phyloP scores from a whole-genome alignment of 2,797 vertebrate species.

The Siniperca obscura region DNA sequence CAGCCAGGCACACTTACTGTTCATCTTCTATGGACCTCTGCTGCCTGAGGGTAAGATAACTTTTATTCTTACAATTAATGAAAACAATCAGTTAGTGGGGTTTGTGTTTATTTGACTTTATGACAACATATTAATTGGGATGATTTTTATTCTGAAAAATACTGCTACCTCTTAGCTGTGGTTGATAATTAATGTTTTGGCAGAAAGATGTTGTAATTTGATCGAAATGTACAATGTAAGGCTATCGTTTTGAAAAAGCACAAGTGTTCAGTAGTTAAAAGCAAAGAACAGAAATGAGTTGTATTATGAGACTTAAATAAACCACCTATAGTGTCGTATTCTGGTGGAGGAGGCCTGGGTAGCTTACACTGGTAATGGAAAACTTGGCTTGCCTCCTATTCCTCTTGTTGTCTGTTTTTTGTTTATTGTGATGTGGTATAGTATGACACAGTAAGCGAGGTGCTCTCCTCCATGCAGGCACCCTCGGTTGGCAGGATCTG shows the following conservation, averaged over 20 bases:
- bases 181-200: not conserved
- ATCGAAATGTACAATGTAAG: not conserved
- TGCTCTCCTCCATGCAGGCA: slow-evolving; percentile 78
- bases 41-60: slow-evolving; percentile 83
- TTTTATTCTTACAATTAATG: not conserved
- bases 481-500: slow-evolving; percentile 89
- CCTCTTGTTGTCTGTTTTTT: not conserved
- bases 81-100: not conserved
- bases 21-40: slow-evolving; percentile 91
- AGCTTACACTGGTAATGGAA: not conserved
- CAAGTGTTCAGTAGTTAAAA: not conserved
- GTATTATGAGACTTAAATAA: not conserved
- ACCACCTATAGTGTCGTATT: not conserved
- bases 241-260: not conserved
- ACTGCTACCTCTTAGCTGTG: not conserved
- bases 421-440: not conserved
- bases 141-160: not conserved
- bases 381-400: not conserved
- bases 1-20: slow-evolving; percentile 91
- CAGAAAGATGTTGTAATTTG: not conserved
- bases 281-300: not conserved
- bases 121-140: not conserved
- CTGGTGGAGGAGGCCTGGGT: not conserved
- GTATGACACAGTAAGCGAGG: not conserved
- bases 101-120: not conserved